Evolutionary conservation across 2,113 vertebrate genomes (phyloP), one percentile per base, ranked within the genome.

Genomic region (Corvus cornix): DNA sequence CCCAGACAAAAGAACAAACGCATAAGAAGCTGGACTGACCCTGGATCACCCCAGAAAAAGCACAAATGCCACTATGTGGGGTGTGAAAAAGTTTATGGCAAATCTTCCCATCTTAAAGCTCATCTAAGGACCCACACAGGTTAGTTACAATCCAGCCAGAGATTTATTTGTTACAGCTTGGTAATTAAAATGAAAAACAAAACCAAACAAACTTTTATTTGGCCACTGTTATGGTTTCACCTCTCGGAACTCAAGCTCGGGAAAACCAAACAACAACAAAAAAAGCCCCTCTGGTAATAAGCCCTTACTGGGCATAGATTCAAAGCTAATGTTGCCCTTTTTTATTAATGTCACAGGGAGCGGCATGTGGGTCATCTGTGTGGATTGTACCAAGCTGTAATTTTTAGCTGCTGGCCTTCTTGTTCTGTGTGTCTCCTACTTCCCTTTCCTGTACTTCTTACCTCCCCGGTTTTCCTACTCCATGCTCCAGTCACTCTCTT

Each of bases 21-120:
- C 96, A 95, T 97, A 93, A 98, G 99, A 94, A 98, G 98, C 98
- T 98, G 98, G 91, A 97, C 96, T 95, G 99, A 99, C 96, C 98
- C 98, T 8, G 99, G 99, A 93, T 98, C 99, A 86, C 98, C 99
- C 91, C 99, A 98, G 98, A 99, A 99, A 98, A 99, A 99, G 99
- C 99, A 99, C 99, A 99, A 98, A 98, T 99, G 99, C 98, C 98
- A 99, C 98, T 99, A 99, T 98, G 98, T 98, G 97, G 99, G 99
- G 92, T 99, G 99, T 90, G 99, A 99, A 98, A 99, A 99, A 99
- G 99, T 99, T 98, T 99, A 99, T 98, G 99, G 99, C 98, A 99
- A 99, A 98, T 99, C 99, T 69, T 99, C 99, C 97, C 99, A 99
- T 96, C 99, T 99, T 98, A 99, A 99, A 98, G 99, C 99, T 97